Base-by-base conservation (phyloP, 1,140 invertebrate species). In the Bombus impatiens region DNA sequence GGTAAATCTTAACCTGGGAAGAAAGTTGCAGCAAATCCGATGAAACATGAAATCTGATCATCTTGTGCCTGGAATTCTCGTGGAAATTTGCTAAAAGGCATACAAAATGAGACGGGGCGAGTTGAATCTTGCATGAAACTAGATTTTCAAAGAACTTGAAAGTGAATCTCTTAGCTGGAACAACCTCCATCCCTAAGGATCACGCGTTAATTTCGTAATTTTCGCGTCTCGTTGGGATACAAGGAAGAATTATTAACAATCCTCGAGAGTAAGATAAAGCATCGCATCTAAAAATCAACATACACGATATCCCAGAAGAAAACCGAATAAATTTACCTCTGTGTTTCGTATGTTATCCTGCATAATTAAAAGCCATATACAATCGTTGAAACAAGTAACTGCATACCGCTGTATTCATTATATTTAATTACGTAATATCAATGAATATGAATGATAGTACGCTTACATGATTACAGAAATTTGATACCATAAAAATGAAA, bases 41-140 rank as follows among this genome's bases (percentile, higher is more conserved):
- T 80, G 65, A 67, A 80, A 80, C 44, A 70, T 70, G 65, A 70
- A 80, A 80, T 37, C 67, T 47, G 42, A 79, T 79, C 78, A 44
- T 37, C 65, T 35, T 35, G 42, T 37, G 13, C 8, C 22, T 28
- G 32, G 42, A 68, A 79, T 79, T 68, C 78, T 47, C 42, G 42
- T 4, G 13, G 32, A 79, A 79, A 68, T 68, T 79, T 79, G 25
- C 65, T 53, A 44, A 35, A 80, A 80, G 78, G 44, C 44, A 80
- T 70, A 53, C 18, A 22, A 70, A 80, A 62, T 47, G 65, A 68
- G 78, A 70, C 44, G 2, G 42, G n/a, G 44, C 15, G 59, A 35
- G 28, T 53, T 47, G 65, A 80, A 53, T 68, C 12, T 65, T 78
- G 13, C 62, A 65, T 65, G 57, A 42, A 67, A 67, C 35, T 37